Base-by-base conservation (phyloP, 2,113 vertebrate genomes). In the Megaceryle maxima region DNA sequence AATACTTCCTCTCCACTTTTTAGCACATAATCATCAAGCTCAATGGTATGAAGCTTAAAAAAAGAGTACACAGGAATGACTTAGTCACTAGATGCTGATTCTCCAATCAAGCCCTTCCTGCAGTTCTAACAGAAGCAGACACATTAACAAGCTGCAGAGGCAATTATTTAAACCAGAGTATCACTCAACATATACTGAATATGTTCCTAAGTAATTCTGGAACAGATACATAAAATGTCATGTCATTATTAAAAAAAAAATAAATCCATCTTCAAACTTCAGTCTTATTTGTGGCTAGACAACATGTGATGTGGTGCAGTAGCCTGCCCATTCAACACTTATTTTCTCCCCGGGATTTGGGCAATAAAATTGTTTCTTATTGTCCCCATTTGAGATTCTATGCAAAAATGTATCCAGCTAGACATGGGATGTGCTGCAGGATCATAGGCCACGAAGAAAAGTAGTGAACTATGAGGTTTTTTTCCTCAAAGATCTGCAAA, bases 401-500 rank as follows among this genome's bases (percentile, higher is more conserved):
- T 21, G 33, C 10, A 41, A 70, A 57, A 37, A 10, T 2, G 9
- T 20, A 19, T 41, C 55, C 16, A 29, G 7, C 16, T 84, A 14
- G 56, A 6, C 59, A 55, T 14, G 26, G 16, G n/a, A 72, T n/a
- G 14, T 82, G 35, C 44, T 44, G 35, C 31, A 31, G 10, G 8
- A 78, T 70, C 33, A 51, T 53, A 37, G 51, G 22, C 33, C 25
- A 57, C 25, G 28, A 18, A 33, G 6, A 2, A 72, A 83, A 88
- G 15, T 19, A 35, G 25, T 39, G 16, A 91, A 37, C 21, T 56
- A 35, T 2, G 10, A 13, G 7, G 0, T 0, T 37, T 73, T 64
- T 43, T 7, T 46, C 26, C 31, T 83, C 37, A 39, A 72, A 86
- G 11, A 3, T 59, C 72, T 41, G 39, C 11, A 55, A 66, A 77